phyloP scores from a whole-genome alignment of 2,888 invertebrate species.

The Pteria penguin region DNA sequence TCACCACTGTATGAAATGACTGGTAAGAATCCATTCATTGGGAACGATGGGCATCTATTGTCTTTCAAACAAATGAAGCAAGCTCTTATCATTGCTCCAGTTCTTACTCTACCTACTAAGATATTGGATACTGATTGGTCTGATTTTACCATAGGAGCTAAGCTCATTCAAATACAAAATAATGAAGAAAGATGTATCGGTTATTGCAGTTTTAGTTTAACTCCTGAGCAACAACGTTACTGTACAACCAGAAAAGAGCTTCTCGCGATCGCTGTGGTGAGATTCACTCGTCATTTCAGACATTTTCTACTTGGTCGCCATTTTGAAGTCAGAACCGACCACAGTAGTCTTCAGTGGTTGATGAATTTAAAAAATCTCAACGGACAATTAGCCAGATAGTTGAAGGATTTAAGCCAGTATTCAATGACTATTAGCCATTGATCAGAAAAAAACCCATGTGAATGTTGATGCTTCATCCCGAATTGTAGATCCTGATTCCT shows the following conservation, averaged over 20 bases:
- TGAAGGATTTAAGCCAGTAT: slow-evolving; percentile 21
- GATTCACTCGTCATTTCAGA: too few species aligned
- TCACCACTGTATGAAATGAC: slow-evolving; percentile 10
- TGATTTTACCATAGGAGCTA: slow-evolving; percentile 6
- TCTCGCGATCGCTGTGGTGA: too few species aligned
- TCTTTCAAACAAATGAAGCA: neutral
- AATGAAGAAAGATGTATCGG: slow-evolving; percentile 13
- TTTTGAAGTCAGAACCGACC: slow-evolving; percentile 7
- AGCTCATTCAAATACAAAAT: slow-evolving; percentile 11
- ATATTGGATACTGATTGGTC: slow-evolving; percentile 19
- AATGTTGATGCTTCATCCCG: slow-evolving; percentile 6
- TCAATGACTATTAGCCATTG: slow-evolving; percentile 13
- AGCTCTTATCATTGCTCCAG: neutral
- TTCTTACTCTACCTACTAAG: neutral
- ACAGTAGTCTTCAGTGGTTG: slow-evolving; percentile 9
- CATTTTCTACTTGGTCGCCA: neutral
- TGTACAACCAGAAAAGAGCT: slow-evolving; percentile 24
- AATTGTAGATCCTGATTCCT: neutral
- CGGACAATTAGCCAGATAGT: slow-evolving; percentile 19
- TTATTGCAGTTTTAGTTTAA: slow-evolving; percentile 2
- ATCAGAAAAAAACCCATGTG: neutral
- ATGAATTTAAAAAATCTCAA: slow-evolving; percentile 18
- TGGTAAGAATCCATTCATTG: slow-evolving; percentile 1
- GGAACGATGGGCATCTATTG: neutral
- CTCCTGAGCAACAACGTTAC: too few species aligned